These are phyloP conservation scores for Eudorcas thomsonii DNA, from an alignment of 2,113 vertebrate species.

Conservation along the genomic window DNA sequence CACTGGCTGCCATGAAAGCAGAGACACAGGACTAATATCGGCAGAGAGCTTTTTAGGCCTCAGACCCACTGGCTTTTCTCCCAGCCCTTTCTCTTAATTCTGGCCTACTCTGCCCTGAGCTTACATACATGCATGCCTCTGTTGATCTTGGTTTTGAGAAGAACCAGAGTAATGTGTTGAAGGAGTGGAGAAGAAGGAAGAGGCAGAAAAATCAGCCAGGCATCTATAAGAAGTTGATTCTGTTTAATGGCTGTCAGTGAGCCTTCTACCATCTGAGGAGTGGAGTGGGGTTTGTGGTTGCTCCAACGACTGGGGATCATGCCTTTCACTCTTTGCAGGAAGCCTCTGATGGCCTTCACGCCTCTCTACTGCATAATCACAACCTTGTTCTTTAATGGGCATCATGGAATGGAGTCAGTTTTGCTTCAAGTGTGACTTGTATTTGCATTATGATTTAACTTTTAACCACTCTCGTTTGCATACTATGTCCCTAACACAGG, in stretches of 20 bases:
- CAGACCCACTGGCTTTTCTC: background rate
- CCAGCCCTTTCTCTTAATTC: background rate
- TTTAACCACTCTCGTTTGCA: background rate
- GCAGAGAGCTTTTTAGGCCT: background rate
- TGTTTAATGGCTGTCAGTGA: background rate
- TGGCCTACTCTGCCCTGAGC: background rate
- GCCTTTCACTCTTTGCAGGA: background rate
- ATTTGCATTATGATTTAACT: background rate
- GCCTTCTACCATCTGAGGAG: background rate
- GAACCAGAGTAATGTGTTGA: background rate
- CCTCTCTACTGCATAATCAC: background rate
- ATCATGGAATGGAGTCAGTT: background rate
- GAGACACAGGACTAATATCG: background rate
- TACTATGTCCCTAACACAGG: background rate
- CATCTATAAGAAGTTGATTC: background rate
- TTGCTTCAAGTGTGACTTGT: background rate
- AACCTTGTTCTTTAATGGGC: background rate
- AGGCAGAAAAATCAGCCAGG: background rate
- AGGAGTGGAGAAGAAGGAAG: background rate
- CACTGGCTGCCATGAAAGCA: background rate
- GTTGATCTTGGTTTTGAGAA: background rate
- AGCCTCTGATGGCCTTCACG: background rate
- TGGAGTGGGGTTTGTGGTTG: background rate
- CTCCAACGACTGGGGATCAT: background rate
- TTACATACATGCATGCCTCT: background rate